A percentile compares a stretch with the other conserved stretches of the same genome.
Conservation (phyloP, 1,140 invertebrate species). For the Plodia interpunctella region DNA sequence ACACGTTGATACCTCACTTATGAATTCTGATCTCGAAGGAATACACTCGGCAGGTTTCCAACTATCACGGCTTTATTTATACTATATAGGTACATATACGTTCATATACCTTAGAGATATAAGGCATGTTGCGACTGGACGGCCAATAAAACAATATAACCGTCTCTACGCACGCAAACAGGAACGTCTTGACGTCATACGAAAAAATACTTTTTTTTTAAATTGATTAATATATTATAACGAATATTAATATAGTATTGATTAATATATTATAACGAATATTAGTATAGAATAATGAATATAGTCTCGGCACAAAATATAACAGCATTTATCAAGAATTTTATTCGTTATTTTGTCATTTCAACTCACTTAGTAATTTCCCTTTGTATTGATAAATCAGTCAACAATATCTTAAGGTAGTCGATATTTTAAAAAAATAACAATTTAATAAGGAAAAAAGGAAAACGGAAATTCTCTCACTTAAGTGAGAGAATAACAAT, state of each 20-base stretch:
- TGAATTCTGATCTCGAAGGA: constrained; percentile 30
- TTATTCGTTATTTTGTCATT: too few species aligned
- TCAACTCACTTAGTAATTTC: too few species aligned
- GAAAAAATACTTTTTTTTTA: too few species aligned
- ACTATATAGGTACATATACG: constrained; percentile 30
- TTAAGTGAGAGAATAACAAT: neutral
- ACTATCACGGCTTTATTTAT: constrained; percentile 32
- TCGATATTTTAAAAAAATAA: too few species aligned
- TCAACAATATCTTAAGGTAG: too few species aligned
- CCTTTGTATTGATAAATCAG: too few species aligned
- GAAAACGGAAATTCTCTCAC: neutral
- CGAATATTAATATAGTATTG: too few species aligned
- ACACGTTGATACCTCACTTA: constrained; percentile 13
- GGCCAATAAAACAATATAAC: constrained; percentile 22
- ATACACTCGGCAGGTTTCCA: constrained; percentile 24
- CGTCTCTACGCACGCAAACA: neutral
- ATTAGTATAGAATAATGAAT: too few species aligned
- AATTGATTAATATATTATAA: too few species aligned
- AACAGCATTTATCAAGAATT: too few species aligned
- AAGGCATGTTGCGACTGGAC: constrained; percentile 29
- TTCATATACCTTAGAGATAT: constrained; percentile 31
- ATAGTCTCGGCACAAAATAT: too few species aligned
- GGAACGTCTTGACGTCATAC: neutral
- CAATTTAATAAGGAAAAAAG: neutral
- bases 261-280: too few species aligned